phyloP scores from a whole-genome alignment of 2,113 vertebrate species.

The Takifugu bimaculatus region DNA sequence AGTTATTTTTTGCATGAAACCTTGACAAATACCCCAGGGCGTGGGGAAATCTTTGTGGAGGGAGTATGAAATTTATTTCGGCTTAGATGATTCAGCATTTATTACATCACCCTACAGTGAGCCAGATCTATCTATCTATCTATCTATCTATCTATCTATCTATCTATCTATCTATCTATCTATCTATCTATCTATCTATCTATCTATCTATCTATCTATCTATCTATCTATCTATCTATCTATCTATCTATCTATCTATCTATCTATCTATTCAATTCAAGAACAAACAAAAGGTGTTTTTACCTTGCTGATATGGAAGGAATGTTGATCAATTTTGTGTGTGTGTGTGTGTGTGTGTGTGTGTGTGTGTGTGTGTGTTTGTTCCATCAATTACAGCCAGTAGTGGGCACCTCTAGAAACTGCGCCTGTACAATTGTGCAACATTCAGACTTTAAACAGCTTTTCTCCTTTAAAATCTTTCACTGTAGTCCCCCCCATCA shows the following conservation, averaged over 20 bases:
- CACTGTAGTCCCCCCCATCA: too few relatives aligned
- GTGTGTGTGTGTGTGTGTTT: slow-evolving; percentile 2
- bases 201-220: slow-evolving; percentile 16
- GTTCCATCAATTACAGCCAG: slow-evolving; percentile 14
- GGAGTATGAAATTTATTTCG: slow-evolving; percentile 3
- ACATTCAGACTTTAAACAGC: neutral
- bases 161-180: slow-evolving; percentile 16
- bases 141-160: slow-evolving; percentile 14
- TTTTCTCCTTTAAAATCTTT: neutral
- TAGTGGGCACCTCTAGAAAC: neutral
- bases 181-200: slow-evolving; percentile 7
- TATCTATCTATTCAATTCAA: too few relatives aligned
- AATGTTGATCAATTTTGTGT: slow-evolving; percentile 38
- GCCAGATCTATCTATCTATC: slow-evolving; percentile 4
- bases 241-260: neutral
- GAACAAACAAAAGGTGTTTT: slow-evolving; percentile 2
- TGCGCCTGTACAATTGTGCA: slow-evolving; percentile 6
- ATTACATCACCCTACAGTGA: neutral
- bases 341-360: slow-evolving; percentile 12
- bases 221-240: slow-evolving; percentile 7
- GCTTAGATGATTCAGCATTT: slow-evolving; percentile 17
- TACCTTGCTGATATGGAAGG: slow-evolving; percentile 44
- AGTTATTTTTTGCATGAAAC: neutral
- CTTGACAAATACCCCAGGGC: too few relatives aligned
- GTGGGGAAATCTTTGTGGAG: too few relatives aligned